A percentile compares a stretch with the other conserved stretches of the same genome.
phyloP scores from a whole-genome alignment of 2,888 invertebrate genomes.

The Andricus curvator region DNA sequence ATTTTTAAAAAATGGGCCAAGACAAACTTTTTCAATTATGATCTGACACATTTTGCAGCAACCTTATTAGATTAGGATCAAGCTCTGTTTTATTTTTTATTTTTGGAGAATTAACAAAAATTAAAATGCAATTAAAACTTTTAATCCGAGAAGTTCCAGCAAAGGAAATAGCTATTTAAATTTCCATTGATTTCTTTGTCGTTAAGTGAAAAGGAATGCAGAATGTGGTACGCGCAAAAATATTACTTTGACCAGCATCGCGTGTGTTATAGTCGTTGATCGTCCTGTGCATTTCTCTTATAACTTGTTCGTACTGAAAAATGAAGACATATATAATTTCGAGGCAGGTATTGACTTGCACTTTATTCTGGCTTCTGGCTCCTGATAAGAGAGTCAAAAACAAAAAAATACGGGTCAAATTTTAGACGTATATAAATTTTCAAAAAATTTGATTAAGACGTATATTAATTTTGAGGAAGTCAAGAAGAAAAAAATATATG shows the following conservation, averaged over 20 bases:
- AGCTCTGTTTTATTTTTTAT: neutral
- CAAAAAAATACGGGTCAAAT: neutral
- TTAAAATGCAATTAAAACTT: neutral
- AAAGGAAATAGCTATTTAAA: too few relatives aligned
- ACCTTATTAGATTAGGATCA: too few relatives aligned
- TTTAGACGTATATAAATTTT: too few relatives aligned
- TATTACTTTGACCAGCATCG: neutral
- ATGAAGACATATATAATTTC: neutral
- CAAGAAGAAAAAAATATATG: too few relatives aligned
- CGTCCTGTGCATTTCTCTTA: neutral
- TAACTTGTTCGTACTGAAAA: neutral
- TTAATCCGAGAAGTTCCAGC: too few relatives aligned
- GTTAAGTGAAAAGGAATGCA: neutral
- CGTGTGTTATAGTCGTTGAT: conserved; percentile 1
- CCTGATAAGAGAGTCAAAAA: neutral
- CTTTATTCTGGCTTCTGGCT: neutral
- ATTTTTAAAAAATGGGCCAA: too few relatives aligned
- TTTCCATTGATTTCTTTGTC: neutral
- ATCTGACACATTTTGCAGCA: too few relatives aligned
- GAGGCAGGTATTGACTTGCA: neutral
- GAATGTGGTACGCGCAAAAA: neutral
- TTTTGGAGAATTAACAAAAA: neutral
- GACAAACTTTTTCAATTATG: too few relatives aligned
- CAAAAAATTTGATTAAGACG: too few relatives aligned
- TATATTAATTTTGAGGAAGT: too few relatives aligned